Conservation (phyloP, 1,140 invertebrate genomes). For the Popillia japonica region DNA sequence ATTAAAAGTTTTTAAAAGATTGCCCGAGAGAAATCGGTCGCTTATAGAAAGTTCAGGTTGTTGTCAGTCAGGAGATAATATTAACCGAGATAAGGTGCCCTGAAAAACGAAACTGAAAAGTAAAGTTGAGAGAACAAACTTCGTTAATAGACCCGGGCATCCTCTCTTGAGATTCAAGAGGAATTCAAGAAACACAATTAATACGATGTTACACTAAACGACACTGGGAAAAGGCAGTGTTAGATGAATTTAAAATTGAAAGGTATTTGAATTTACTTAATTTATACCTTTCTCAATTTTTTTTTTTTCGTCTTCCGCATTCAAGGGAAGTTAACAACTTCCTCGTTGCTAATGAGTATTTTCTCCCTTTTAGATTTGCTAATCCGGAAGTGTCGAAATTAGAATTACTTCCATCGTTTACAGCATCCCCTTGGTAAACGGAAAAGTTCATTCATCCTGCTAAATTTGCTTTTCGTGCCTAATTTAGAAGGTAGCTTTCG, state of each 20-base stretch:
- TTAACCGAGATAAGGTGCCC: conserved; percentile 1
- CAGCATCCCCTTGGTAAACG: too few species aligned
- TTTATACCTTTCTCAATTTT: not conserved
- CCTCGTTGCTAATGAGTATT: too few species aligned
- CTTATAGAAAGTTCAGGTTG: not conserved
- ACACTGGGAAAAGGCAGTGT: not conserved
- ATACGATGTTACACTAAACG: conserved; percentile 2
- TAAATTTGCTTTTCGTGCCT: too few species aligned
- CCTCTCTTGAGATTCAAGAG: not conserved
- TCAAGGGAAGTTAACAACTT: too few species aligned
- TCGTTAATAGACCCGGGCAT: not conserved
- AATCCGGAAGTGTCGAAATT: too few species aligned
- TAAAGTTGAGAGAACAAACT: conserved; percentile 12
- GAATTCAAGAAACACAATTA: conserved; percentile 12
- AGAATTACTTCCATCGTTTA: too few species aligned
- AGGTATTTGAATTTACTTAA: not conserved
- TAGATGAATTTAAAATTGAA: conserved; percentile 3
- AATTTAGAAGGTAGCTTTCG: too few species aligned
- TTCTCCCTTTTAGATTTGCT: too few species aligned
- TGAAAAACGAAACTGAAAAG: conserved; percentile 9
- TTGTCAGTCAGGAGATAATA: not conserved
- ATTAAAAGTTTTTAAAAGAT: not conserved
- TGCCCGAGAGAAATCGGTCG: not conserved
- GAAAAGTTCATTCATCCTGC: too few species aligned
- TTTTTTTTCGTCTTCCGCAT: too few species aligned